Base-by-base conservation (phyloP, 2,797 vertebrate species). In the Adelosebastes latens region DNA sequence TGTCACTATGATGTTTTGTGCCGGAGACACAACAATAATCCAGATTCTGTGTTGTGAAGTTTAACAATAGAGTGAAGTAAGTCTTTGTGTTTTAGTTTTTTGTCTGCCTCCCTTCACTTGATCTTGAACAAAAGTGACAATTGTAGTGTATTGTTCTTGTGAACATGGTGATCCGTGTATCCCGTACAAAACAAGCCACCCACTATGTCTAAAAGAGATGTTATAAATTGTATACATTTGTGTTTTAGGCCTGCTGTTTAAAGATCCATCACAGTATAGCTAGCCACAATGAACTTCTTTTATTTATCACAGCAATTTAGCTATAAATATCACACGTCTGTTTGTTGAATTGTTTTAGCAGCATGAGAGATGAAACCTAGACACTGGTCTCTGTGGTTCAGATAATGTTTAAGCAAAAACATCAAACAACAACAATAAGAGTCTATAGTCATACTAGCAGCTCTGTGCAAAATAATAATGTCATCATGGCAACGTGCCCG, bases 211-310 rank as follows among this genome's bases (percentile, higher is more conserved):
- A 20, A 53, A 53, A 53, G 49, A 53, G 49, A 53, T 53, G n/a
- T 53, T 53, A 46, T 46, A 46, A 20, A 46, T 46, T 46, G 16
- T 46, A 46, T 16, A 46, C 42, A 18, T 46, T 46, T 42, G 39
- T 42, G 0, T 42, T 14, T 2, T 3, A 42, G 39, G 14, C 14
- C 14, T 42, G 14, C 39, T 42, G 14, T 42, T 42, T 16, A 42
- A 18, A 42, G 14, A 0, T 42, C 6, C 0, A 2, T 53, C 4
- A 2, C 22, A 27, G 16, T 13, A 12, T 13, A 34, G 31, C 16
- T 8, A 55, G 22, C 16, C 20, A 14, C 59, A 53, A 53, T 63
- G 5, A 14, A 31, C 25, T 55, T 49, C 8, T 31, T 34, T 20
- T 22, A 72, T 52, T 52, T 24, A 56, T 32, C 53, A 32, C 24